phyloP scores from a whole-genome alignment of 1,140 invertebrate genomes.

The Latrodectus geometricus region DNA sequence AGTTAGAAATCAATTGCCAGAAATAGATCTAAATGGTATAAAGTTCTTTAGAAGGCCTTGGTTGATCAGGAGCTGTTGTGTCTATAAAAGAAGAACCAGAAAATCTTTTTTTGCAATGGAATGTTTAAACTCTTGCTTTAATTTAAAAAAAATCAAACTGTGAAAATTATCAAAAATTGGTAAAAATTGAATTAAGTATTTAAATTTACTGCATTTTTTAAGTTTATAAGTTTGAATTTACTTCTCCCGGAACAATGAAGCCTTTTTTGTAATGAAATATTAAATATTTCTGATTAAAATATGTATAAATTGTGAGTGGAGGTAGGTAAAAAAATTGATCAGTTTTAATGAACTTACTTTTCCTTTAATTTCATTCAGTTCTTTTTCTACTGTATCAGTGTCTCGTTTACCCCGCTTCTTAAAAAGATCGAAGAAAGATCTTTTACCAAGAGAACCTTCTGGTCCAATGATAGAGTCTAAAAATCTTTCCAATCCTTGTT shows the following conservation, averaged over 20 bases:
- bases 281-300: no score
- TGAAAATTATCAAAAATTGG: background rate
- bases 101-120: no score
- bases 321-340: no score
- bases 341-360: slow-evolving; percentile 17
- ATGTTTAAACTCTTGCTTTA: no score
- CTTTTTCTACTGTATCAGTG: slow-evolving; percentile 35
- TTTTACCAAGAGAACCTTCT: slow-evolving; percentile 35
- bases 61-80: no score
- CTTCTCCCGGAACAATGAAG: background rate
- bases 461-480: slow-evolving; percentile 59
- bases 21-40: no score
- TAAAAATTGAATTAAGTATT: background rate
- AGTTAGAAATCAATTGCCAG: no score
- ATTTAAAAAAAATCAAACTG: no score
- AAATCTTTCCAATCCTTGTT: slow-evolving; percentile 59
- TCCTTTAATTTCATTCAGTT: slow-evolving; percentile 57
- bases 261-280: no score
- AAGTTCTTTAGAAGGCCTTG: no score
- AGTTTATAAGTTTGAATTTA: background rate
- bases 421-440: slow-evolving; percentile 61
- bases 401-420: slow-evolving; percentile 48
- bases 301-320: no score
- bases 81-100: no score
- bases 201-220: background rate